Conservation (phyloP, 2,888 invertebrate species). For the Drosophila kambysellisi region DNA sequence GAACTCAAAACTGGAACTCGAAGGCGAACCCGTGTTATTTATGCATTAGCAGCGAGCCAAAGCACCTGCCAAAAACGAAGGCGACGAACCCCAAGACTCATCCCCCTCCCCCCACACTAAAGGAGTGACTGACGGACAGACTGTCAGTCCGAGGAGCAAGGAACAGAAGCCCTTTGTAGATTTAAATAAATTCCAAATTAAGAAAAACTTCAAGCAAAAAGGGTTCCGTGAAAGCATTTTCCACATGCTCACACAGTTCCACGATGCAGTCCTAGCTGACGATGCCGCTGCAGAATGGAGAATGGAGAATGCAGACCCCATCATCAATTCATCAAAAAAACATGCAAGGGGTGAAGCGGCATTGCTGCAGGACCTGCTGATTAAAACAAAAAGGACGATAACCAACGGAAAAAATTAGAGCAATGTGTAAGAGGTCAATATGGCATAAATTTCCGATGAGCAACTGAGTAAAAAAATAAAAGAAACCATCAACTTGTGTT, state of each 20-base stretch:
- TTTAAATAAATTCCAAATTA: slow-evolving; percentile 82
- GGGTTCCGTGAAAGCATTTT: slow-evolving; percentile 59
- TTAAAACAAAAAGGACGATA: slow-evolving; percentile 71
- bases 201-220: slow-evolving; percentile 70
- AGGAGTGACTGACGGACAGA: slow-evolving; percentile 34
- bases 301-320: slow-evolving; percentile 69
- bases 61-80: slow-evolving; percentile 72
- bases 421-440: slow-evolving; percentile 75
- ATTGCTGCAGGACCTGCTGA: slow-evolving; percentile 43
- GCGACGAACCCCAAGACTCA: slow-evolving; percentile 49
- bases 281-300: slow-evolving; percentile 1
- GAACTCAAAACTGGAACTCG: slow-evolving; percentile 19
- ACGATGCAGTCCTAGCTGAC: slow-evolving; percentile 12
- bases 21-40: slow-evolving; percentile 67
- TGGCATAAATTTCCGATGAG: slow-evolving; percentile 76
- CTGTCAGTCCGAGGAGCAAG: slow-evolving; percentile 24
- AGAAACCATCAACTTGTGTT: slow-evolving; percentile 27
- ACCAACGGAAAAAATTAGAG: slow-evolving; percentile 81
- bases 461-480: slow-evolving; percentile 17
- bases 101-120: slow-evolving; percentile 11
- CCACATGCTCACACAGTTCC: slow-evolving; percentile 40
- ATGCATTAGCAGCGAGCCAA: slow-evolving; percentile 69
- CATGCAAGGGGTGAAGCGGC: slow-evolving; percentile 36
- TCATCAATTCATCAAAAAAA: slow-evolving; percentile 83
- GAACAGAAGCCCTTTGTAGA: slow-evolving; percentile 60